These are phyloP conservation scores for Dinoponera quadriceps DNA, from an alignment of 1,140 invertebrate genomes.

Conservation along the genomic window DNA sequence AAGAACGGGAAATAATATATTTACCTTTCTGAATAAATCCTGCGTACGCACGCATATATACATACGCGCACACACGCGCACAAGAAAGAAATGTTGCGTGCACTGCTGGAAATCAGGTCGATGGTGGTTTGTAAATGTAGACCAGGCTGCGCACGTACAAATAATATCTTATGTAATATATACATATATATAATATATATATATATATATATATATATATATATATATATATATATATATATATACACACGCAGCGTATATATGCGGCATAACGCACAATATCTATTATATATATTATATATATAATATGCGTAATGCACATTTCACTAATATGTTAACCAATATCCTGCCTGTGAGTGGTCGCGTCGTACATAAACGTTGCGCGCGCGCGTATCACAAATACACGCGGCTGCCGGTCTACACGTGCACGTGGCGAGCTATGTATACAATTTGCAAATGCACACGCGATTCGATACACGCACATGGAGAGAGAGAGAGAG, in stretches of 20 bases:
- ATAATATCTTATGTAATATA: constrained; percentile 3
- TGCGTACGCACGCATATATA: no score
- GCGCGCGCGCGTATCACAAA: neutral
- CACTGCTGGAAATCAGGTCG: no score
- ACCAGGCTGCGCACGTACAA: constrained; percentile 9
- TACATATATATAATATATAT: neutral
- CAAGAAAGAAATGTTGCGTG: no score
- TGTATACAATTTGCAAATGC: constrained; percentile 59
- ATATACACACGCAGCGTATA: neutral
- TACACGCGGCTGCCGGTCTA: constrained; percentile 26
- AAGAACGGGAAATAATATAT: no score
- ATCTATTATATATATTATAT: constrained; percentile 15
- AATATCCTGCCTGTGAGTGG: constrained; percentile 47
- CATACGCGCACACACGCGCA: no score
- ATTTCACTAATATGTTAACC: constrained; percentile 59
- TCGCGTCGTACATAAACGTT: constrained; percentile 1
- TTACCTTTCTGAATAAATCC: no score
- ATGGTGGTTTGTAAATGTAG: constrained; percentile 18
- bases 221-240: no score
- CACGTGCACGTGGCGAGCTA: constrained; percentile 35
- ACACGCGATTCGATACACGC: constrained; percentile 64
- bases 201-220: no score
- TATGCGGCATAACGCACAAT: constrained; percentile 10
- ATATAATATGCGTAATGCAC: constrained; percentile 29
- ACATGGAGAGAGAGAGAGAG: constrained; percentile 33